Conservation (phyloP, 2,888 invertebrate species). For the Cosmia trapezina region DNA sequence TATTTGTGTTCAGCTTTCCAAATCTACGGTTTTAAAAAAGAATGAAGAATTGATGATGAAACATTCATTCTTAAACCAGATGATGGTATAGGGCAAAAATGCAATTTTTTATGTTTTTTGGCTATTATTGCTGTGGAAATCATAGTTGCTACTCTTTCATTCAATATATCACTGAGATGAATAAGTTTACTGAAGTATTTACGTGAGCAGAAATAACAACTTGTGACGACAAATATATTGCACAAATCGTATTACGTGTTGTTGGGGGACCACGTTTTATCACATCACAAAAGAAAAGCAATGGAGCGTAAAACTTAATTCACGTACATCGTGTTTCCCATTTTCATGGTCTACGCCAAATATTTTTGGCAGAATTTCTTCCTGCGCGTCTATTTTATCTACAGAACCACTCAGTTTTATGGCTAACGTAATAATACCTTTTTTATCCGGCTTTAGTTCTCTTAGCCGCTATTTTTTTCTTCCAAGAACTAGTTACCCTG, state of each 20-base stretch:
- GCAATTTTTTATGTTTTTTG: background rate
- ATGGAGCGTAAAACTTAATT: constrained; percentile 29
- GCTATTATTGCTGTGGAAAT: background rate
- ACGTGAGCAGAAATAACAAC: background rate
- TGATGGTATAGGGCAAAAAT: background rate
- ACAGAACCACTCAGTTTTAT: constrained; percentile 54
- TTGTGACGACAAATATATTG: constrained; percentile 7
- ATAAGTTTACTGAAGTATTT: background rate
- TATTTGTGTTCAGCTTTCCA: background rate
- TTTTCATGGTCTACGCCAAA: constrained; percentile 17
- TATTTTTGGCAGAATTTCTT: constrained; percentile 23
- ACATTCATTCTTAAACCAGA: background rate
- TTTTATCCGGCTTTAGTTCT: constrained; percentile 32
- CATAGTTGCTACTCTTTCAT: background rate
- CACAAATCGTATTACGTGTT: constrained; percentile 2
- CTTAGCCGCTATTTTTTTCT: background rate
- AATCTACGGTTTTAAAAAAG: background rate
- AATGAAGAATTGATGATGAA: background rate
- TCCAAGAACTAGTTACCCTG: background rate
- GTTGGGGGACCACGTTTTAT: constrained; percentile 21
- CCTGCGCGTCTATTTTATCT: constrained; percentile 39
- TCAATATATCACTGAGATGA: background rate
- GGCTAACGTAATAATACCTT: constrained; percentile 15
- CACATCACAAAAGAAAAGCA: constrained; percentile 21
- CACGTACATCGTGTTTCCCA: constrained; percentile 14